phyloP scores from a whole-genome alignment of 2,797 vertebrate species.

The Alectoris magna region DNA sequence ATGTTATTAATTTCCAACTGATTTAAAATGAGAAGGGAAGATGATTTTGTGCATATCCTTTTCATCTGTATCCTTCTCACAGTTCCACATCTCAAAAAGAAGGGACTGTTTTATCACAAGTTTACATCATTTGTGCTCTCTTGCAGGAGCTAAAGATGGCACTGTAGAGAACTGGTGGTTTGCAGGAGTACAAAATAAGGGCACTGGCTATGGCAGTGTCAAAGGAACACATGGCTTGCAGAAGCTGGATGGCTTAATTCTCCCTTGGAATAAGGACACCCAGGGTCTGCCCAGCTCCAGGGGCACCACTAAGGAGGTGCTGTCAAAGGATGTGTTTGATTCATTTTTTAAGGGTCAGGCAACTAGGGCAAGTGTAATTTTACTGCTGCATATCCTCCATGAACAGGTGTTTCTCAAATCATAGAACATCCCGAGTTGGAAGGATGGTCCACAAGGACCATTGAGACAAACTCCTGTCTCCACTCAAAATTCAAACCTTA shows the following conservation, averaged over 20 bases:
- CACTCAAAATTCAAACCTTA: background rate
- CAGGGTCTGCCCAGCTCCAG: background rate
- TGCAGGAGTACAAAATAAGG: background rate
- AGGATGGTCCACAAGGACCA: background rate
- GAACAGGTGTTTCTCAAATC: background rate
- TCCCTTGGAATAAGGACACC: background rate
- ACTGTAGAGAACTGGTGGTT: background rate
- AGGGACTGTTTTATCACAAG: background rate
- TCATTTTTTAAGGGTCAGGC: background rate
- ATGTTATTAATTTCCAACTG: background rate
- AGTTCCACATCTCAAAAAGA: background rate
- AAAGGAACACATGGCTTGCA: background rate
- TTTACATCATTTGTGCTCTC: background rate
- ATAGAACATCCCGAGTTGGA: background rate
- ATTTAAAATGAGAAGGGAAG: background rate
- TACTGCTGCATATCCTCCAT: background rate
- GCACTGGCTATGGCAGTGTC: fast-evolving
- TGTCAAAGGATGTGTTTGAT: background rate
- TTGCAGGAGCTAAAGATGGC: background rate
- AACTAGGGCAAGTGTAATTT: background rate
- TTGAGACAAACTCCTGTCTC: background rate
- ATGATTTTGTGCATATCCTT: background rate
- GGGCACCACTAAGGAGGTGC: fast-evolving
- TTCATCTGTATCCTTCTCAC: background rate
- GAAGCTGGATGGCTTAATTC: background rate